These are phyloP conservation scores for Gymnocypris eckloni DNA, from an alignment of 2,797 vertebrate species.

Conservation along the genomic window DNA sequence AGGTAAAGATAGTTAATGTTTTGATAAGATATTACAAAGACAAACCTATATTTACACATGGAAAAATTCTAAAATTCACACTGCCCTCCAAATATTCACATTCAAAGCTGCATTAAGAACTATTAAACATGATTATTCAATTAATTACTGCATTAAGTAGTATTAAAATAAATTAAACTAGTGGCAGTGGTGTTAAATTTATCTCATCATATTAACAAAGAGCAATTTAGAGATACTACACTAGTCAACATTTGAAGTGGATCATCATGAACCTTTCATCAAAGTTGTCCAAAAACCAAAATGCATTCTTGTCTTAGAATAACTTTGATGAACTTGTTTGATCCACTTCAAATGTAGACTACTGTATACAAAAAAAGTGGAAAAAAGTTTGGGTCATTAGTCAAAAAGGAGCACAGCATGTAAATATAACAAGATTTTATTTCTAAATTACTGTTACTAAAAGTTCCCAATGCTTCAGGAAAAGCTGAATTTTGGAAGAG, in stretches of 20 bases:
- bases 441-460: not conserved
- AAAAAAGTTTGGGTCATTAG: not conserved
- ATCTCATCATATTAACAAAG: not conserved
- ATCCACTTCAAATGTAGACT: not conserved
- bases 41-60: not conserved
- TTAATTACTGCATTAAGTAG: too few species aligned
- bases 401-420: not conserved
- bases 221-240: not conserved
- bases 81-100: not conserved
- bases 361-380: not conserved
- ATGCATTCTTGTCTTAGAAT: too few species aligned
- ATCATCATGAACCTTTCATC: not conserved
- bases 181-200: not conserved
- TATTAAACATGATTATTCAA: not conserved
- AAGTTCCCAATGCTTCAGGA: too few species aligned
- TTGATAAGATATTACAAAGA: not conserved
- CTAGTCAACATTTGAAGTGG: not conserved
- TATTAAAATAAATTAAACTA: not conserved
- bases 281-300: not conserved
- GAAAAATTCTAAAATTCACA: not conserved
- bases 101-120: not conserved
- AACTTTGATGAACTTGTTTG: too few species aligned
- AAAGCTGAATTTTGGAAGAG: too few species aligned
- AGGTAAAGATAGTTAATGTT: not conserved
- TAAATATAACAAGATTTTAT: constrained; percentile 8